A percentile compares a stretch with the other conserved stretches of the same genome.
These are phyloP conservation scores for Porites lobata DNA, from an alignment of 92 coral and sea anemone species.

Conservation along the genomic window DNA sequence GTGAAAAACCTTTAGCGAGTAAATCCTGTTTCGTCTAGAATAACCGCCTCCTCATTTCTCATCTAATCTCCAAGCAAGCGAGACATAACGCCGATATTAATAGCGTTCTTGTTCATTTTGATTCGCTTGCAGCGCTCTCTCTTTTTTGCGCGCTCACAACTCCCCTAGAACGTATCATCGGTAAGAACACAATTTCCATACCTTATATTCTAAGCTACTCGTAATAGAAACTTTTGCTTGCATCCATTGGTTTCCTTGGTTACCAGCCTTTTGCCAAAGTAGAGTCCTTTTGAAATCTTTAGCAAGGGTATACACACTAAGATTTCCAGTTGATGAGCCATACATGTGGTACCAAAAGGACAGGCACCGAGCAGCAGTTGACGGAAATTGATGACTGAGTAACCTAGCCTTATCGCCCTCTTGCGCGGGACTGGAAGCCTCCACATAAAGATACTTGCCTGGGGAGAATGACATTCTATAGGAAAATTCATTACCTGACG, in stretches of 20 bases:
- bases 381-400: conserved; percentile 67
- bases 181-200: not conserved
- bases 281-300: conserved; percentile 29
- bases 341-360: conserved; percentile 94
- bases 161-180: not conserved
- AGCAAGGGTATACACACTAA: conserved; percentile 63
- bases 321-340: conserved; percentile 74
- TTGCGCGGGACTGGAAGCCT: conserved; percentile 94
- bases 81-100: too few relatives aligned
- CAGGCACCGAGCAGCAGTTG: conserved; percentile 79
- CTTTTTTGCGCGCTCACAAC: too few relatives aligned
- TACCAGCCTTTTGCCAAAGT: conserved; percentile 73
- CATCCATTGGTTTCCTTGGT: conserved; percentile 77
- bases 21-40: too few relatives aligned
- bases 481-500: too few relatives aligned
- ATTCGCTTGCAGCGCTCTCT: too few relatives aligned
- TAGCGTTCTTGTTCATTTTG: too few relatives aligned
- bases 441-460: conserved; percentile 83
- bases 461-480: not conserved
- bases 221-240: conserved; percentile 56
- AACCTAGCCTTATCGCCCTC: conserved; percentile 84
- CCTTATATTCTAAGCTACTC: conserved; percentile 63
- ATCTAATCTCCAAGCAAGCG: too few relatives aligned
- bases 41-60: too few relatives aligned
- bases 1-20: too few relatives aligned